These are phyloP conservation scores for Sula dactylatra DNA, from an alignment of 2,113 vertebrate genomes.

Conservation along the genomic window DNA sequence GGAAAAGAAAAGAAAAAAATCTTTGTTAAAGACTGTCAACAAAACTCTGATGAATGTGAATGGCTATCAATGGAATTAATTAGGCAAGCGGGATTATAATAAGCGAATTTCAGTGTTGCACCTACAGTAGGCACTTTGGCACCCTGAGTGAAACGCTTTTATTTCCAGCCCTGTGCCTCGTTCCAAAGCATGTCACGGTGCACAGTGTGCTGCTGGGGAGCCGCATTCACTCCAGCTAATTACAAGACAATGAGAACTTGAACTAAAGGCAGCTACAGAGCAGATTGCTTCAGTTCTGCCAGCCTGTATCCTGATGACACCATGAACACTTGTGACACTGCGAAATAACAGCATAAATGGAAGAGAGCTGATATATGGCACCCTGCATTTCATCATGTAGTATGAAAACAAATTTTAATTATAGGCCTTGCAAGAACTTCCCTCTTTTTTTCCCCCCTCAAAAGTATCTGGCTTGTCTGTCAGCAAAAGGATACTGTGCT, in stretches of 20 bases:
- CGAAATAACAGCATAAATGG: not conserved
- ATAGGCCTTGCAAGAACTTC: not conserved
- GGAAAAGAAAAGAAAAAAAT: not conserved
- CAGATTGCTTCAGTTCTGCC: conserved; percentile 47
- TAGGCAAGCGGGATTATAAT: conserved; percentile 64
- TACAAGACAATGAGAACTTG: conserved; percentile 57
- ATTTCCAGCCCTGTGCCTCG: not conserved
- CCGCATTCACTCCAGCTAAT: conserved; percentile 65
- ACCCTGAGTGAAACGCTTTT: conserved; percentile 40
- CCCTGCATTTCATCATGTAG: not conserved
- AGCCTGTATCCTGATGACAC: conserved; percentile 6
- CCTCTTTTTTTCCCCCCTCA: not conserved
- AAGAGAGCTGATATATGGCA: not conserved
- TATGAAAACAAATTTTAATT: not conserved
- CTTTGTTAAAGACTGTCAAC: conserved; percentile 68
- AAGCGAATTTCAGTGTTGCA: conserved; percentile 56
- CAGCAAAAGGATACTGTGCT: not conserved
- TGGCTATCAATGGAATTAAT: conserved; percentile 74
- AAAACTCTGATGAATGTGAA: conserved; percentile 56
- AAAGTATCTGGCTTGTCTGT: not conserved
- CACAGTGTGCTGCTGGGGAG: conserved; percentile 47
- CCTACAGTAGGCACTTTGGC: conserved; percentile 59
- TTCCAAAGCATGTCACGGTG: conserved; percentile 45
- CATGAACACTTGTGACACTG: conserved; percentile 15
- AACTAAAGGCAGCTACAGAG: conserved; percentile 46